Evolutionary conservation across 2,797 vertebrate genomes (phyloP), one percentile per base, ranked within the genome.

Genomic region (Microhierax caerulescens): DNA sequence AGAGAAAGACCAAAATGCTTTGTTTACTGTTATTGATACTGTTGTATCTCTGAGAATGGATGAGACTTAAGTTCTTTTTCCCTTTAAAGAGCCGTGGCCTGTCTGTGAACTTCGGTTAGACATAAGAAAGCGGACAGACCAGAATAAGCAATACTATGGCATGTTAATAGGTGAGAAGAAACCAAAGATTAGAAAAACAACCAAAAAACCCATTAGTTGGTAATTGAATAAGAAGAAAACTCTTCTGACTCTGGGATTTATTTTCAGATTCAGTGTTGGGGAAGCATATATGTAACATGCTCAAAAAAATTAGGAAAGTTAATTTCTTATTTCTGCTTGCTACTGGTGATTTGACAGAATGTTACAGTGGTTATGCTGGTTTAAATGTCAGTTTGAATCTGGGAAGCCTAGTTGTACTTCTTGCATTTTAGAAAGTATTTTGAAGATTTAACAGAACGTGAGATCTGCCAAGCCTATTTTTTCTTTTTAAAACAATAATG

Each of bases 151-250:
- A 15, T 80, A 9, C 75, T 17, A 23, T 11, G 2, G 59, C n/a
- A 47, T 84, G 53, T 67, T 93, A 37, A 25, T 76, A 84, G 69
- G 76, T 88, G 86, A 93, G 88, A 54, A 78, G 64, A 65, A 76
- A 43, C 15, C 45, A 61, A 51, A 72, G 59, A 79, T 43, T 12
- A 45, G 34, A 50, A 88, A 54, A 92, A 34, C 23, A 53, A 73
- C 27, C 2, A 1, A 13, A 70, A 70, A 67, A 41, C 11, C 11
- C 0, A 0, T 41, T 9, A 37, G 36, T 21, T 72, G 50, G 7
- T 69, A 34, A 43, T 17, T 15, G 36, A 48, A 54, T 41, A 51
- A 70, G 27, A 27, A 23, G 25, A 75, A 18, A 1, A 1, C 21
- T 73, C 27, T 61, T 60, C 59, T 47, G 63, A 30, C 32, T 84